These are phyloP conservation scores for Aphelenchoides avenae DNA, from an alignment of 1,140 invertebrate genomes.

Conservation along the genomic window DNA sequence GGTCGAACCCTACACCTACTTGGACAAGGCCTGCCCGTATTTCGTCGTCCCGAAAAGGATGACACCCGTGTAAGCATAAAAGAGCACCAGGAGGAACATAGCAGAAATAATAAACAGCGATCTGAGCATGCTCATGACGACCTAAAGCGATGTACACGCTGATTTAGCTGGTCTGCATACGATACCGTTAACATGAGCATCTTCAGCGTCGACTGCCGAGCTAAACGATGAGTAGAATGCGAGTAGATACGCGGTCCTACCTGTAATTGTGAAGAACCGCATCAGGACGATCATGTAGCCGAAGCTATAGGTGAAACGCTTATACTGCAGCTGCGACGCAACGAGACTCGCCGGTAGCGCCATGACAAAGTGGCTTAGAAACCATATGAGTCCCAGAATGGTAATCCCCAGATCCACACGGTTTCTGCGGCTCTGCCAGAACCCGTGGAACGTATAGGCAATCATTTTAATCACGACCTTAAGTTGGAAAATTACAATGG, in stretches of 20 bases:
- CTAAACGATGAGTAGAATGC: constrained; percentile 20
- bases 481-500: constrained; percentile 61
- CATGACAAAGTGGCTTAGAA: constrained; percentile 71
- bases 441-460: constrained; percentile 94
- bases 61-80: constrained; percentile 94
- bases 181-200: constrained; percentile 98
- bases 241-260: constrained; percentile 14
- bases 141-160: background rate
- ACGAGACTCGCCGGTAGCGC: constrained; percentile 61
- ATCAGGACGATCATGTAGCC: constrained; percentile 96
- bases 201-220: constrained; percentile 76
- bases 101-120: constrained; percentile 99
- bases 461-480: constrained; percentile 97
- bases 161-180: constrained; percentile 68
- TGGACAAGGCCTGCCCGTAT: constrained; percentile 93
- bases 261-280: constrained; percentile 97
- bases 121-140: constrained; percentile 87
- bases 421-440: constrained; percentile 96
- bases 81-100: constrained; percentile 97
- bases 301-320: constrained; percentile 73
- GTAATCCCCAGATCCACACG: constrained; percentile 96
- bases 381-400: constrained; percentile 68
- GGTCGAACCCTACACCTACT: constrained; percentile 64
- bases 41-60: constrained; percentile 98
- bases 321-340: constrained; percentile 17